Conservation (phyloP, 2,888 invertebrate genomes). For the Drosophila colorata region DNA sequence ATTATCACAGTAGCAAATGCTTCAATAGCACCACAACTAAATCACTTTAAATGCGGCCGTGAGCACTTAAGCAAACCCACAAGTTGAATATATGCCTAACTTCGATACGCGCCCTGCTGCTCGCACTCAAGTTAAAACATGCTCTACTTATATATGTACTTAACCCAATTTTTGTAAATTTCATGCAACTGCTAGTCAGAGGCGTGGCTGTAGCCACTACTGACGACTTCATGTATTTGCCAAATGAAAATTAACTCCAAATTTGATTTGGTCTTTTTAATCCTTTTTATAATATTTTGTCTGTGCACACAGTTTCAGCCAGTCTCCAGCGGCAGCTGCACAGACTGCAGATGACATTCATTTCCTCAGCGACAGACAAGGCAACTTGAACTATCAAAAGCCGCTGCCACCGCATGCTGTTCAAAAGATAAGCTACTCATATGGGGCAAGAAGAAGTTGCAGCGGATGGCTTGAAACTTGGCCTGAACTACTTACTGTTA, state of each 20-base stretch:
- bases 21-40: slow-evolving; percentile 51
- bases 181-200: slow-evolving; percentile 13
- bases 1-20: slow-evolving; percentile 72
- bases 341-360: slow-evolving; percentile 56
- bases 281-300: slow-evolving; percentile 2
- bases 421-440: slow-evolving; percentile 53
- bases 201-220: slow-evolving; percentile 3
- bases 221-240: slow-evolving; percentile 25
- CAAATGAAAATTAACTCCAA: slow-evolving; percentile 29
- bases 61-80: slow-evolving; percentile 57
- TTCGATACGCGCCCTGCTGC: slow-evolving; percentile 12
- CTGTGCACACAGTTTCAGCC: slow-evolving; percentile 1
- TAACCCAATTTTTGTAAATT: slow-evolving; percentile 67
- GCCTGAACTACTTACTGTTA: slow-evolving; percentile 38
- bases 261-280: slow-evolving; percentile 31
- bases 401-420: slow-evolving; percentile 34
- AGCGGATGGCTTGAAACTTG: slow-evolving; percentile 45
- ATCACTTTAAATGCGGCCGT: slow-evolving; percentile 29
- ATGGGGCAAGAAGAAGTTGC: slow-evolving; percentile 17
- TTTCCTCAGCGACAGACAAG: slow-evolving; percentile 47
- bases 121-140: neutral
- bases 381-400: slow-evolving; percentile 44
- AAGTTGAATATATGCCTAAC: slow-evolving; percentile 52
- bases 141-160: slow-evolving; percentile 35
- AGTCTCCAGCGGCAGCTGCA: slow-evolving; percentile 34